Evolutionary conservation across 2,113 vertebrate genomes (phyloP).

Genomic region (Otolemur garnettii): DNA sequence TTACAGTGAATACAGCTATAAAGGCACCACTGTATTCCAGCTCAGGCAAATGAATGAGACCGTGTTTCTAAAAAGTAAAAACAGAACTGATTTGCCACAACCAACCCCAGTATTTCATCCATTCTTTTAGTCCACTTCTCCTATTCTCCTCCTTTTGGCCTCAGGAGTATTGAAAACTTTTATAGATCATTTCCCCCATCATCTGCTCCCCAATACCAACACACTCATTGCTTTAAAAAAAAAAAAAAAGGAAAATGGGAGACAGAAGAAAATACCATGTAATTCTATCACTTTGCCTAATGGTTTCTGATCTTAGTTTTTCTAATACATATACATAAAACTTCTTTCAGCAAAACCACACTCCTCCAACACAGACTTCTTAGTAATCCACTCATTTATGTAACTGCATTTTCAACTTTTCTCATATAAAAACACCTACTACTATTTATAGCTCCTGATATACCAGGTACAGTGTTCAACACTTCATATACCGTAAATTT

Average conservation of each 20-base stretch:
- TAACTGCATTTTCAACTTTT: conserved; percentile 23
- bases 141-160: background rate
- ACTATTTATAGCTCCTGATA: background rate
- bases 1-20: too few species aligned
- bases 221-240: background rate
- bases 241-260: background rate
- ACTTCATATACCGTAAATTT: background rate
- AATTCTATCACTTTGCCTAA: background rate
- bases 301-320: background rate
- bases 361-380: background rate
- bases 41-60: too few species aligned
- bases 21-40: too few species aligned
- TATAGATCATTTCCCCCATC: background rate
- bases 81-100: background rate
- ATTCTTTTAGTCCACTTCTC: conserved; percentile 12
- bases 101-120: background rate
- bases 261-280: background rate
- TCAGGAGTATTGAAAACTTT: background rate
- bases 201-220: background rate
- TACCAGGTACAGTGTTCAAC: background rate
- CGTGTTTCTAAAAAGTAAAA: background rate
- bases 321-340: background rate
- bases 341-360: background rate
- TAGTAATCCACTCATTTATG: background rate
- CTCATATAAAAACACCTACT: background rate